These are phyloP conservation scores for Busseola fusca DNA, from an alignment of 2,888 invertebrate species.

Conservation along the genomic window DNA sequence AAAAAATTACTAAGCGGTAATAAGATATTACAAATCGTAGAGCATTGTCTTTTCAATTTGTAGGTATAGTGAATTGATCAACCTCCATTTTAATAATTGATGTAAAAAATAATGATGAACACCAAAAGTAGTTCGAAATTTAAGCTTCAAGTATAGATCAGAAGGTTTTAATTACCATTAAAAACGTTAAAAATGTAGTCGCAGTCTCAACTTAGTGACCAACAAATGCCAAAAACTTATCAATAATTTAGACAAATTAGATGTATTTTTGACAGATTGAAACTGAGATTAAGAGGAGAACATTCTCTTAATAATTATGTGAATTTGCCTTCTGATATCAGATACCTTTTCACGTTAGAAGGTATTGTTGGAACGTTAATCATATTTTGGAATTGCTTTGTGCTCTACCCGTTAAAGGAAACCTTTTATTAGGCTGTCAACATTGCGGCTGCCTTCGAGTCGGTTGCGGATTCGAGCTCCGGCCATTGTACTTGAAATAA, in stretches of 20 bases:
- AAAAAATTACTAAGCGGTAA: too few relatives aligned
- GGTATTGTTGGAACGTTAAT: constrained; percentile 39
- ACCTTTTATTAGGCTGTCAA: constrained; percentile 46
- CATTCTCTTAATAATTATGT: too few relatives aligned
- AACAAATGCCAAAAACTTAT: too few relatives aligned
- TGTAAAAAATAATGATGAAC: neutral
- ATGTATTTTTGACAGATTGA: too few relatives aligned
- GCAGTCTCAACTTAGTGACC: too few relatives aligned
- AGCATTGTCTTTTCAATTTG: neutral
- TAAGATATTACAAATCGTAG: neutral
- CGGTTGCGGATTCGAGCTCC: constrained; percentile 8
- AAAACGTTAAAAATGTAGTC: too few relatives aligned
- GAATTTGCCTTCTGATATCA: neutral
- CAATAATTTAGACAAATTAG: too few relatives aligned
- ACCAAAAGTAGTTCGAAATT: neutral
- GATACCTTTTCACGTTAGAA: constrained; percentile 15
- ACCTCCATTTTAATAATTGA: neutral
- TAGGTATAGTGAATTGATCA: neutral
- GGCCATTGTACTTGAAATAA: constrained; percentile 36
- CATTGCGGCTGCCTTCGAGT: constrained; percentile 42
- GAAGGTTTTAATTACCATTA: too few relatives aligned
- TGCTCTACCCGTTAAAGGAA: constrained; percentile 42
- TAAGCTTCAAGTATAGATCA: neutral
- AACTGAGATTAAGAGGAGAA: too few relatives aligned
- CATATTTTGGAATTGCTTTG: constrained; percentile 46